A percentile compares a stretch with the other conserved stretches of the same genome.
Evolutionary conservation across 64 coral and sea anemone genomes (phyloP).

Genomic region (Anthopleura sola): DNA sequence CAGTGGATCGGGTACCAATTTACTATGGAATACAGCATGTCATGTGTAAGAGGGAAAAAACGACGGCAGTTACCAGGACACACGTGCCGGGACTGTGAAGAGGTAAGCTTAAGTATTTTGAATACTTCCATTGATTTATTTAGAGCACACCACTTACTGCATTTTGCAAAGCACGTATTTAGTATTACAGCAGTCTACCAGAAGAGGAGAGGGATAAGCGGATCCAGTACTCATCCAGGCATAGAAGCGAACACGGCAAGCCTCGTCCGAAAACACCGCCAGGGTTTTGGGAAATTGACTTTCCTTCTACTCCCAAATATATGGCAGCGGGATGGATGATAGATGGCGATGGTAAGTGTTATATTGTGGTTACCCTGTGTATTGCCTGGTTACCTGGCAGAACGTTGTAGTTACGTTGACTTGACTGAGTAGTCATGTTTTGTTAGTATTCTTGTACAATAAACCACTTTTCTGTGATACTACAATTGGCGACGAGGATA

Average conservation of each 20-base stretch:
- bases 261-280: not conserved
- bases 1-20: no score
- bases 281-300: not conserved
- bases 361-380: no score
- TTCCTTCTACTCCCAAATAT: not conserved
- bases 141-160: not conserved
- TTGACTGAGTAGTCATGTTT: no score
- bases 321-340: not conserved
- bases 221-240: not conserved
- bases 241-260: not conserved
- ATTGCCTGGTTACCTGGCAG: no score
- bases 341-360: no score
- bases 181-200: not conserved
- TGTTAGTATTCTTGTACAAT: no score
- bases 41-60: not conserved
- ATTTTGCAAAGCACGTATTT: not conserved
- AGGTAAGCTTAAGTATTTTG: not conserved
- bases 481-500: conserved; percentile 21
- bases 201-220: not conserved
- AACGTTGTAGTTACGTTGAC: no score
- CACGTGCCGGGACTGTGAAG: not conserved
- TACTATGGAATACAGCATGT: not conserved
- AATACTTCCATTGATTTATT: not conserved
- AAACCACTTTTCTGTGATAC: no score
- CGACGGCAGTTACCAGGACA: not conserved